Base-by-base conservation (phyloP, 1,140 invertebrate genomes). In the Ditylenchus dipsaci region DNA sequence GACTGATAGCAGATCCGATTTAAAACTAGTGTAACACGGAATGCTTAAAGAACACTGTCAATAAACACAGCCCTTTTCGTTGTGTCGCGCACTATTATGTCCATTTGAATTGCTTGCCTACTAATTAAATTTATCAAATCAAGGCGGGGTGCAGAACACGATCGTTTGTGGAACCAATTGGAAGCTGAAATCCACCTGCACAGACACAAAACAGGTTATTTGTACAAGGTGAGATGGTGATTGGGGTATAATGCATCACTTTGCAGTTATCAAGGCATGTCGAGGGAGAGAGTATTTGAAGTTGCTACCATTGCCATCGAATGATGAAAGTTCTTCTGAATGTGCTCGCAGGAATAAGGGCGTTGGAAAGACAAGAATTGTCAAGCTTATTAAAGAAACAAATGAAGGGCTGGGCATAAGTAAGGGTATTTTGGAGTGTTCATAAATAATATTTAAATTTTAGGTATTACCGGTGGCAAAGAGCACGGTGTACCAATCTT, bases 131-230 rank as follows among this genome's bases (percentile, higher is more conserved):
- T 33, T n/a, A 27, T 60, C 15, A 15, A 9, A n/a, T 30, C 29
- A 26, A 90, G 70, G 72, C 33, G 74, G 86, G 87, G 89, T n/a
- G 87, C 88, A 19, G 90, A 91, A 74, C 86, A 90, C 76, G 89
- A 91, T 76, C 89, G 89, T 65, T 83, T 92, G 1, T 92, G 91
- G 91, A 88, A 90, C 73, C 89, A 92, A 85, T 83, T 92, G 65
- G 90, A 92, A 83, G 89, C 90, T 0, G 91, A 92, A 85, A 92
- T 92, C 69, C 86, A 91, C 70, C 85, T 92, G 42, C 90, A 91
- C 83, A 86, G 90, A 60, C 90, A 91, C 83, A 91, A 91, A 84
- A 91, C 59, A 29, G 29, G 53, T 26, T 5, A 3, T 57, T 57
- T 11, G n/a, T 47, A 17, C 45, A n/a, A n/a, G n/a, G n/a, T n/a